Base-by-base conservation (phyloP, 2,797 vertebrate genomes). In the Gallinago solitaria region DNA sequence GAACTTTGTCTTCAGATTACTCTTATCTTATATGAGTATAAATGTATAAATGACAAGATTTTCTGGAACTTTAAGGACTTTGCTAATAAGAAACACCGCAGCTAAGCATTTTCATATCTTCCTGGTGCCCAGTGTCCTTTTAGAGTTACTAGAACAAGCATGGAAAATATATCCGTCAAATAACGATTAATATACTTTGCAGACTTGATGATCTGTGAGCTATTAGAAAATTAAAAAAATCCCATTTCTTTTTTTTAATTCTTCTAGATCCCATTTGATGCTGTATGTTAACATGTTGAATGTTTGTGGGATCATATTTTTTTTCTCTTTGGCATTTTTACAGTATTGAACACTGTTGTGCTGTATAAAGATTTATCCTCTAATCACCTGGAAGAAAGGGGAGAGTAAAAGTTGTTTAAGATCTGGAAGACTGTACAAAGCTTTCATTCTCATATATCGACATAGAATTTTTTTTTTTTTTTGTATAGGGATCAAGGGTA, bases 21-120 rank as follows among this genome's bases (percentile, higher is more conserved):
- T 28, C 14, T 3, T 33, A 9, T 21, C 11, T 43, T 3, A 0
- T 37, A 1, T 18, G 16, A 59, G 23, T 43, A 11, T 23, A 45
- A 60, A 23, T 37, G 25, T 43, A 33, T n/a, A 80, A 94, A 54
- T 35, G 9, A 16, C 3, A 51, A 28, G 47, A 51, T 70, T 61
- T 83, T 45, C 63, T 48, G 35, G 41, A 64, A 35, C 8, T 76
- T 77, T 79, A 68, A 59, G 63, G 54, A 32, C n/a, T 82, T 74
- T 57, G 24, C 28, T 77, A 57, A 53, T 67, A 39, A 64, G 21
- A 69, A 53, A 32, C 20, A 59, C 33, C 23, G 61, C 14, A 51
- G 11, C 73, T 69, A 61, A 87, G 21, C 15, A 54, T 69, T 78
- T 89, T 84, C 23, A 16, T 47, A 23, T 15, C 20, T 5, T 45